Conservation (phyloP, 2,888 invertebrate genomes). For the Drosophila neoperkinsi region DNA sequence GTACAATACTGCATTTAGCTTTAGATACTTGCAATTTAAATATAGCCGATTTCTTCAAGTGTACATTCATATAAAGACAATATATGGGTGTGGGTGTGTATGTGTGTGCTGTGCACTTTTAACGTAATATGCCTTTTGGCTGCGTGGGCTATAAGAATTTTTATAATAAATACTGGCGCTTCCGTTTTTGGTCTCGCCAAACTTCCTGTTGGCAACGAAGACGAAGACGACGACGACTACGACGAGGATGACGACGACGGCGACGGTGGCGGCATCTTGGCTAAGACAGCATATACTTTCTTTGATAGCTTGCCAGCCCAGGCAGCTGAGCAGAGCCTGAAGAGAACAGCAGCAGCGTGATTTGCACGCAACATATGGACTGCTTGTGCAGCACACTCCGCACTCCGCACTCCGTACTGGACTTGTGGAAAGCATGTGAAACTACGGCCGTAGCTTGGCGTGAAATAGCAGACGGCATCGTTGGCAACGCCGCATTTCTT, state of each 20-base stretch:
- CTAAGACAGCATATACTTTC: constrained; percentile 40
- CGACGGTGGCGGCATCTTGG: constrained; percentile 55
- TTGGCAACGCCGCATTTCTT: constrained; percentile 43
- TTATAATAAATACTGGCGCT: constrained; percentile 81
- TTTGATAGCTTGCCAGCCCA: constrained; percentile 40
- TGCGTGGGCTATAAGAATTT: constrained; percentile 79
- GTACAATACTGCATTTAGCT: not conserved
- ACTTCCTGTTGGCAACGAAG: constrained; percentile 77
- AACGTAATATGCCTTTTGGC: constrained; percentile 79
- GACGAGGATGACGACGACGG: constrained; percentile 48
- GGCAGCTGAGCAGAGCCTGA: constrained; percentile 3
- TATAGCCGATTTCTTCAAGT: not conserved
- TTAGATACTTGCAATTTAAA: not conserved
- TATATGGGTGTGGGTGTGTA: constrained; percentile 14
- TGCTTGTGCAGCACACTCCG: constrained; percentile 9
- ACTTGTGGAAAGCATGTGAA: constrained; percentile 40
- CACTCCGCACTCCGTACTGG: constrained; percentile 3
- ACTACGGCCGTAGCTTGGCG: constrained; percentile 39
- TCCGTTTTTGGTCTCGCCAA: constrained; percentile 81
- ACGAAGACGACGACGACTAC: constrained; percentile 23
- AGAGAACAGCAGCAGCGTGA: constrained; percentile 53
- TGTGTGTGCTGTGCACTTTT: constrained; percentile 67
- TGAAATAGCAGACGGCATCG: constrained; percentile 50
- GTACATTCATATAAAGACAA: constrained; percentile 12
- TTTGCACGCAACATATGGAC: constrained; percentile 81